Evolutionary conservation across 2,888 invertebrate species (phyloP), one percentile per base, ranked within the genome.

Genomic region (Myopa testacea): DNA sequence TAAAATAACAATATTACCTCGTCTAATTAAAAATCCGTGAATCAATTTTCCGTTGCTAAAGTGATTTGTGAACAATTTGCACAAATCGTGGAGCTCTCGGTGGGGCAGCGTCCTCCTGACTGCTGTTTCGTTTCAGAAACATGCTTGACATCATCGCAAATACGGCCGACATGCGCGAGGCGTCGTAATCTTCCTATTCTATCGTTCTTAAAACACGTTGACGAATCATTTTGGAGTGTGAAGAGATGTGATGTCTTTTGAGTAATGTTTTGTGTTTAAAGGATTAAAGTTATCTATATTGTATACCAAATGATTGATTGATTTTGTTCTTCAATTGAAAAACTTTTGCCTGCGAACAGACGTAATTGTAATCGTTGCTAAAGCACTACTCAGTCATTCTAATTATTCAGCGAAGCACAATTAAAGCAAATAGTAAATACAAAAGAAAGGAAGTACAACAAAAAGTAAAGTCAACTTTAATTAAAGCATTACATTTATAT

Each of bases 111-210:
- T 10, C 45, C 10, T 45, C 45, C 6, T 65, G 38, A 38, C 65
- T 65, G 34, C 38, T 12, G 16, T 37, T 38, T 26, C 34, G 65
- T 37, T 45, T 65, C 10, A 37, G 10, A 65, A 12, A 65, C 65
- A 16, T 6, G 62, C 37, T 65, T 65, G 65, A 65, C 65, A 65
- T 65, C 65, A 65, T 38, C 65, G 38, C 34, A 65, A 65, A 38
- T 37, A 37, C 34, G 38, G 65, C 65, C 65, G 65, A 65, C 38
- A 65, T 65, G 65, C 65, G 65, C 65, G 10, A 45, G 45, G 38
- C 34, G 6, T 5, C 62, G 34, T 63, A 63, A 26, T 34, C 62
- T 63, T 63, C 45, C 6, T 37, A 38, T 10, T 65, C 34, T 34
- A 38, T 38, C 65, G 65, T 34, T 65, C 65, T 16, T 16, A 6